A percentile compares a stretch with the other conserved stretches of the same genome.
Conservation (phyloP, 2,113 vertebrate species). For the Peromyscus leucopus region DNA sequence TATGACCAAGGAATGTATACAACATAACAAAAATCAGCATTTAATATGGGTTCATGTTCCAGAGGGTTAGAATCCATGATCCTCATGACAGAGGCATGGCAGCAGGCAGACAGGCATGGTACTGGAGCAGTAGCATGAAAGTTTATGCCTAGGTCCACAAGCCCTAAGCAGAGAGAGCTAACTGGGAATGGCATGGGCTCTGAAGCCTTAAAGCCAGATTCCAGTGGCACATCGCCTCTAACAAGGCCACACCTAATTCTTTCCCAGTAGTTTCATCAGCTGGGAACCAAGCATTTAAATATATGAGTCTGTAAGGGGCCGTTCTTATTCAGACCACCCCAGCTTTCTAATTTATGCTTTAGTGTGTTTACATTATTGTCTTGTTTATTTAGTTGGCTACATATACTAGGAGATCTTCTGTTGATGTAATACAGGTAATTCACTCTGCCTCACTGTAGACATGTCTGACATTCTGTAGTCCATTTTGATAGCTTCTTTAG, state of each 20-base stretch:
- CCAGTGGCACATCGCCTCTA: not conserved
- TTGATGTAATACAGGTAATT: not conserved
- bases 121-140: not conserved
- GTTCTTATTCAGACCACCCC: not conserved
- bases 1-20: not conserved
- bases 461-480: not conserved
- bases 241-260: not conserved
- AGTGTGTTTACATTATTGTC: not conserved
- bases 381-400: slow-evolving; percentile 9
- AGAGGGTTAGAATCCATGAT: not conserved
- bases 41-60: not conserved
- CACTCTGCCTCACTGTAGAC: not conserved
- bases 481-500: slow-evolving; percentile 45
- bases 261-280: not conserved
- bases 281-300: not conserved
- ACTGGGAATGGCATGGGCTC: not conserved
- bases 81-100: not conserved
- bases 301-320: too few relatives aligned
- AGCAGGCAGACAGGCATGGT: not conserved
- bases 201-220: not conserved
- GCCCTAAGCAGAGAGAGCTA: not conserved
- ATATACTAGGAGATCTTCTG: not conserved
- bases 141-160: not conserved
- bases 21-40: not conserved
- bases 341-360: slow-evolving; percentile 35